Percentiles rank a stretch among this genome's conserved stretches.
Conservation (phyloP, 2,797 vertebrate species). For the Diceros bicornis region DNA sequence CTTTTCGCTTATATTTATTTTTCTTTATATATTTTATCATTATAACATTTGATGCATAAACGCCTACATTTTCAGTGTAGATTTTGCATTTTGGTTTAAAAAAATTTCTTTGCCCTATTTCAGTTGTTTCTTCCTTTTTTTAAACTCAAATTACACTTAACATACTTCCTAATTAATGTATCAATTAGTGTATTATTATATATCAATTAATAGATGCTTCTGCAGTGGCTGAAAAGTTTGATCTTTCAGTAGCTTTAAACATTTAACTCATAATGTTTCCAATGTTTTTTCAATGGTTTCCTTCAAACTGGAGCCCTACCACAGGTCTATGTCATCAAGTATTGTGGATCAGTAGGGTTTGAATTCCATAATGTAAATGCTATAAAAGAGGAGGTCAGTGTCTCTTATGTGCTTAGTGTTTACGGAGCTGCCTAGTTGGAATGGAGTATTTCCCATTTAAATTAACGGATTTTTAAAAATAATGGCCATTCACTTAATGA, state of each 20-base stretch:
- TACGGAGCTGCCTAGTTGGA: not conserved
- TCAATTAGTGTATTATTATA: not conserved
- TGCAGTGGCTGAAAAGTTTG: not conserved
- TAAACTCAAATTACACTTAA: not conserved
- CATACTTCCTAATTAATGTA: not conserved
- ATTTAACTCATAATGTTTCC: not conserved
- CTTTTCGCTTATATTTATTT: not conserved
- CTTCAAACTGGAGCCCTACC: not conserved
- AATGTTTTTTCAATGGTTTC: not conserved
- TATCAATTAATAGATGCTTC: not conserved
- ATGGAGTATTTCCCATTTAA: conserved; percentile 34
- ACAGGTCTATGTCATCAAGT: not conserved
- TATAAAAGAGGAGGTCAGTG: not conserved
- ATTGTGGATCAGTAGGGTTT: not conserved
- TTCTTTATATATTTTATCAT: conserved; percentile 1
- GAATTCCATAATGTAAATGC: not conserved
- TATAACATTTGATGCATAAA: not conserved
- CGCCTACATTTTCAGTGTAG: not conserved
- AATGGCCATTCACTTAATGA: not conserved
- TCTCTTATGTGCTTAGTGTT: not conserved
- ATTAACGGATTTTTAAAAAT: not conserved
- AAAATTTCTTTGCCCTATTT: not conserved
- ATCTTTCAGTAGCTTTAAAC: conserved; percentile 19
- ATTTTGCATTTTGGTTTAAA: not conserved
- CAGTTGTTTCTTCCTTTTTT: not conserved